Percentiles rank a stretch among this genome's conserved stretches.
These are phyloP conservation scores for Amyelois transitella DNA, from an alignment of 1,140 invertebrate species.

Conservation along the genomic window DNA sequence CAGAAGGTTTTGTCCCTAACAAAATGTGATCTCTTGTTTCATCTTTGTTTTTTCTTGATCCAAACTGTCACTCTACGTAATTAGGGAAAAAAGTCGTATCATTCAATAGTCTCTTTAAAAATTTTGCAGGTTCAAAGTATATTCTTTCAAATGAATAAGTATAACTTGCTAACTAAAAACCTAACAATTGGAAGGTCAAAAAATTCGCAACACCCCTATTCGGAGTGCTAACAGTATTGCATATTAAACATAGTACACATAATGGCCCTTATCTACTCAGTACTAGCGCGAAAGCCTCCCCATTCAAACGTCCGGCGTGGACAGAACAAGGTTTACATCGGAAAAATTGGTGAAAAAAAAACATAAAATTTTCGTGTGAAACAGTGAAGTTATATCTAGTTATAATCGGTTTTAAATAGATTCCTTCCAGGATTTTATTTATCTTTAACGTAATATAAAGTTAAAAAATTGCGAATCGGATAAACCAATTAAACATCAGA, in stretches of 20 bases:
- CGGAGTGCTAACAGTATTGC: background rate
- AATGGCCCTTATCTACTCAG: conserved; percentile 23
- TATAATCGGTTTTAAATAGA: background rate
- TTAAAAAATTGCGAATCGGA: background rate
- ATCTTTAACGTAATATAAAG: background rate
- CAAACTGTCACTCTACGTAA: no score
- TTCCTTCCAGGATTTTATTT: no score
- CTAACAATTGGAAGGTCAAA: background rate
- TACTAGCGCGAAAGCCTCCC: conserved; percentile 58
- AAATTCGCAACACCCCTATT: background rate
- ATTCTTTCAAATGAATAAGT: no score
- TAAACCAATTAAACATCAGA: no score
- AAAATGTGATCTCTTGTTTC: no score
- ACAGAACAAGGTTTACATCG: background rate
- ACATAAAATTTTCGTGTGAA: background rate
- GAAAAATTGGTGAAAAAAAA: no score
- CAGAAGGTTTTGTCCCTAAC: no score
- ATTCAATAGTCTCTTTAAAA: no score
- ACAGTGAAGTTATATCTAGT: background rate
- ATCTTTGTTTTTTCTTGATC: no score
- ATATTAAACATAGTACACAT: conserved; percentile 12
- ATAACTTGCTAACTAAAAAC: background rate
- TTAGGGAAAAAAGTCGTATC: no score
- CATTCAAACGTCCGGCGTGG: conserved; percentile 24
- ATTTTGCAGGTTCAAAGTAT: no score